phyloP scores from a whole-genome alignment of 2,113 vertebrate species.

The Zapus hudsonius region DNA sequence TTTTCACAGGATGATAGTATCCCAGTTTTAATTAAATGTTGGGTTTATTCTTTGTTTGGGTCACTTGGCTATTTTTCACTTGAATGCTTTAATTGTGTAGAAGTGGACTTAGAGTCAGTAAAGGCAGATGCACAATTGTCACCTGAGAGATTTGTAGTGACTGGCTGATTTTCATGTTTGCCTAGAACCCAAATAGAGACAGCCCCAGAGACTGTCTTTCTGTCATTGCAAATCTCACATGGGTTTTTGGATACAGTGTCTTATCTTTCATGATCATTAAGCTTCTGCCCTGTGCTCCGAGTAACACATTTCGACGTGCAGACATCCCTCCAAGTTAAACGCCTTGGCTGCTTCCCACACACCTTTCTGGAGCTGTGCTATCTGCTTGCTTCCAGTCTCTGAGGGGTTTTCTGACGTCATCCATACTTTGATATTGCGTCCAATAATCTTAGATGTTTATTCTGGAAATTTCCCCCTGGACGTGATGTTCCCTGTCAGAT shows the following conservation, averaged over 20 bases:
- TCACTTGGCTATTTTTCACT: neutral
- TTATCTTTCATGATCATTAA: neutral
- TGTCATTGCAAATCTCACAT: neutral
- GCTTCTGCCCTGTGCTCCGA: neutral
- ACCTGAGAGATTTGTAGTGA: neutral
- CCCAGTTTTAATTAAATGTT: neutral
- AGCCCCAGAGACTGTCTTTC: rapidly evolving
- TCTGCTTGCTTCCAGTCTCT: neutral
- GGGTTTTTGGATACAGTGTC: neutral
- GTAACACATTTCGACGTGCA: neutral
- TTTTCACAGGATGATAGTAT: no score
- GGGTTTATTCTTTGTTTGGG: neutral
- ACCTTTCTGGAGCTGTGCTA: neutral
- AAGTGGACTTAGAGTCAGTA: neutral
- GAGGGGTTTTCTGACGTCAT: neutral
- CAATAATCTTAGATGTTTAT: neutral
- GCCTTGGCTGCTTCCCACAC: neutral
- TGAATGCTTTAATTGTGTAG: neutral
- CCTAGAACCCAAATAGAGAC: neutral
- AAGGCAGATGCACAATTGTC: no score
- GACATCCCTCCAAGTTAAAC: neutral
- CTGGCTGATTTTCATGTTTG: neutral
- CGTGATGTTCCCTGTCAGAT: neutral
- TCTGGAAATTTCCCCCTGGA: constrained; percentile 7
- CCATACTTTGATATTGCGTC: neutral